phyloP scores from a whole-genome alignment of 2,888 invertebrate genomes.

The Drosophila planitibia region DNA sequence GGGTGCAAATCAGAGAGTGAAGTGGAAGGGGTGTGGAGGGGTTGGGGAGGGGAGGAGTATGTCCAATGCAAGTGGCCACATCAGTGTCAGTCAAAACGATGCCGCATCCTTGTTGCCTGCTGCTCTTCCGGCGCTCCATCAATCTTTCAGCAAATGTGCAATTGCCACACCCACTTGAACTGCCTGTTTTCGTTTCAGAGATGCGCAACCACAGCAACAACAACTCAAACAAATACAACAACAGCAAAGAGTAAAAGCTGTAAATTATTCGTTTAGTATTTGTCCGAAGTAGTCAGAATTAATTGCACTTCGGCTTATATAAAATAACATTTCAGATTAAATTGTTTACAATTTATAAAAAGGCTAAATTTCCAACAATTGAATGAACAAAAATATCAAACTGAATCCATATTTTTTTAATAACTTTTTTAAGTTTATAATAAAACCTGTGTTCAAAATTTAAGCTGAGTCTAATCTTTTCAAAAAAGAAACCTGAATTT shows the following conservation, averaged over 20 bases:
- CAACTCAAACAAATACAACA: constrained; percentile 6
- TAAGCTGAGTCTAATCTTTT: neutral
- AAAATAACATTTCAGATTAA: neutral
- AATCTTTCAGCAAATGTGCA: constrained; percentile 60
- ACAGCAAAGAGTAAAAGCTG: constrained; percentile 3
- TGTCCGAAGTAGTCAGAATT: constrained; percentile 12
- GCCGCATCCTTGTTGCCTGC: constrained; percentile 56
- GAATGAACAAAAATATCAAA: neutral
- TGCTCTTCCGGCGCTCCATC: constrained; percentile 69
- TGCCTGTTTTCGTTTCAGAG: constrained; percentile 42
- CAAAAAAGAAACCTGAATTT: neutral
- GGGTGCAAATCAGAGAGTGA: neutral
- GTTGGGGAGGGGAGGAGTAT: constrained; percentile 2
- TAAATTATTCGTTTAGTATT: constrained; percentile 24
- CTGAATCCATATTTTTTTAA: neutral
- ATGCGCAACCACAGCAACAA: constrained; percentile 32
- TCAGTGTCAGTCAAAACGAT: constrained; percentile 63
- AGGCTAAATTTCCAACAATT: neutral
- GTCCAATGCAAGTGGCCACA: constrained; percentile 53
- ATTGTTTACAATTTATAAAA: neutral
- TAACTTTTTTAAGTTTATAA: neutral
- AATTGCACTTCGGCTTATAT: neutral
- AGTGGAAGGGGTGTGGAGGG: neutral
- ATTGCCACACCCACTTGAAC: constrained; percentile 43
- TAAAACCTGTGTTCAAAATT: neutral